Conservation (phyloP, 2,797 vertebrate genomes). For the Luscinia megarhynchos region DNA sequence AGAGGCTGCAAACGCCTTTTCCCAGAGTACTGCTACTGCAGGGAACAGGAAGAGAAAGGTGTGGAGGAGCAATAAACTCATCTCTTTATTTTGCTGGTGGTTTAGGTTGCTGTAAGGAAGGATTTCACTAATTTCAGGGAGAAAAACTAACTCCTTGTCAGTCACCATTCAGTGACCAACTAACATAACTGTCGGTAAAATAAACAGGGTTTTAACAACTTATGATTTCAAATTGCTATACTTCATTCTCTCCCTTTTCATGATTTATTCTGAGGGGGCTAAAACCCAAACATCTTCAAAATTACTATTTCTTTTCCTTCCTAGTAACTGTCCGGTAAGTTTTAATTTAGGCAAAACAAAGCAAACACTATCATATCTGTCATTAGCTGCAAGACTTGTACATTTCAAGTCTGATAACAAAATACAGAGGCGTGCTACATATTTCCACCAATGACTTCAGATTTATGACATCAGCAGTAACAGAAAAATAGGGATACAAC, state of each 20-base stretch:
- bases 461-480: neutral
- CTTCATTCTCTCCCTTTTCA: neutral
- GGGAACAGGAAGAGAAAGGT: neutral
- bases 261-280: neutral
- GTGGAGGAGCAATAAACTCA: neutral
- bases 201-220: neutral
- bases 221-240: neutral
- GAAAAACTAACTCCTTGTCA: neutral
- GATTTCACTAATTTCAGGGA: neutral
- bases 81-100: neutral
- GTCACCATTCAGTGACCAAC: neutral
- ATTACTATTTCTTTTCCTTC: neutral
- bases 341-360: neutral
- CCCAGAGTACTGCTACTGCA: fast-evolving
- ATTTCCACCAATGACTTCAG: neutral
- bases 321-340: neutral
- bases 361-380: neutral
- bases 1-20: neutral
- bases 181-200: fast-evolving
- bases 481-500: neutral
- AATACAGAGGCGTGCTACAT: fast-evolving
- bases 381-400: neutral
- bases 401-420: neutral
- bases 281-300: neutral
- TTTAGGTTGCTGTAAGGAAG: neutral